Conservation (phyloP, 2,113 vertebrate genomes). For the Corythornis madagascariensis region DNA sequence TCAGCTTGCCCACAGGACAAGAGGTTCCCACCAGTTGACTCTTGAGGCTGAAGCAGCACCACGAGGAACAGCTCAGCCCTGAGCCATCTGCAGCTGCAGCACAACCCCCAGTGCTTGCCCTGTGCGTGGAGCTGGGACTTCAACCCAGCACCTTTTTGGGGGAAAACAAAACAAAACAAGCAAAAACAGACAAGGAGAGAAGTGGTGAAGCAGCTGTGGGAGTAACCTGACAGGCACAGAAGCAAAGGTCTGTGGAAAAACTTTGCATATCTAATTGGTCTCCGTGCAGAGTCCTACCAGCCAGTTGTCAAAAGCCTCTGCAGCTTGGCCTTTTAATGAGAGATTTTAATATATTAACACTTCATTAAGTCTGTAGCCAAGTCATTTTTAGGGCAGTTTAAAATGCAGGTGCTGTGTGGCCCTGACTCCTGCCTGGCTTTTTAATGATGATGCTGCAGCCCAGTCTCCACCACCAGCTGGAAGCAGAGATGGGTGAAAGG, state of each 20-base stretch:
- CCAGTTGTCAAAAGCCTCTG: neutral
- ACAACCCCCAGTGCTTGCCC: neutral
- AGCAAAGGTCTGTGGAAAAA: neutral
- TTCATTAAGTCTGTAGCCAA: constrained; percentile 6
- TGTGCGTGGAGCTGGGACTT: neutral
- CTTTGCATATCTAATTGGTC: neutral
- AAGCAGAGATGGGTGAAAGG: too few species aligned
- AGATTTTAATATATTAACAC: constrained; percentile 12
- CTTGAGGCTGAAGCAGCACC: neutral
- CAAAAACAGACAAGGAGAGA: too few species aligned
- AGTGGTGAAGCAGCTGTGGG: neutral
- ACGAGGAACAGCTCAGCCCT: neutral
- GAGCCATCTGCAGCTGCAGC: neutral
- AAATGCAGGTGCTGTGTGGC: neutral
- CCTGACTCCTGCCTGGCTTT: neutral
- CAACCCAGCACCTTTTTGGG: neutral
- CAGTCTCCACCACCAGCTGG: accelerated
- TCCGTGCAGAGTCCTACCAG: neutral
- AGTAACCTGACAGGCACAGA: neutral
- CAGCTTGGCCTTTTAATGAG: constrained; percentile 34
- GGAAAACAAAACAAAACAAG: too few species aligned
- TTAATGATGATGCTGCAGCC: neutral
- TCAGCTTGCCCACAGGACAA: accelerated
- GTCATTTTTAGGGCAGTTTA: neutral
- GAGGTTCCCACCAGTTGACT: neutral